These are phyloP conservation scores for Diogma glabrata DNA, from an alignment of 2,888 invertebrate species.

Conservation along the genomic window DNA sequence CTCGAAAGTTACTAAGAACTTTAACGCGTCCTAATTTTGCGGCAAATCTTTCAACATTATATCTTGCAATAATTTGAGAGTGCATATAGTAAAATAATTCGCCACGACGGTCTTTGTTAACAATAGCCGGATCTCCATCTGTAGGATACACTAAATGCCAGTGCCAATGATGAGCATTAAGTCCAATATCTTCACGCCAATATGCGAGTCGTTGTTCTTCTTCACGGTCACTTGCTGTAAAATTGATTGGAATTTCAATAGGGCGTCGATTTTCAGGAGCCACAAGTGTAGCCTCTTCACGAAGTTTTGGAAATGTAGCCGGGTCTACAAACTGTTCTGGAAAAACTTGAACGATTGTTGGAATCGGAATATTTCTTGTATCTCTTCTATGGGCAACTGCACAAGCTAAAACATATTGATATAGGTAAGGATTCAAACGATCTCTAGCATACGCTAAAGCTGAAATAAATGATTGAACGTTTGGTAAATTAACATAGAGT, in stretches of 20 bases:
- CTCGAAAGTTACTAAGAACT: constrained; percentile 31
- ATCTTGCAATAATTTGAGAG: constrained; percentile 28
- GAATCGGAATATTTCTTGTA: constrained; percentile 53
- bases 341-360: constrained; percentile 58
- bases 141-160: constrained; percentile 75
- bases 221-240: constrained; percentile 54
- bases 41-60: constrained; percentile 29
- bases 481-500: constrained; percentile 48
- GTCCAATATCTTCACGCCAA: constrained; percentile 70
- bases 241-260: constrained; percentile 54
- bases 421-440: constrained; percentile 9
- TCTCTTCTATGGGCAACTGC: constrained; percentile 36
- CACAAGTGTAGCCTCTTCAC: constrained; percentile 49
- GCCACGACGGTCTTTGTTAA: constrained; percentile 61
- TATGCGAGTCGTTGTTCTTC: constrained; percentile 67
- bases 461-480: constrained; percentile 54
- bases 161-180: constrained; percentile 85
- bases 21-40: constrained; percentile 24
- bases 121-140: constrained; percentile 43
- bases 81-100: constrained; percentile 77
- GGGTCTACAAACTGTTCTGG: constrained; percentile 67
- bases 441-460: constrained; percentile 46
- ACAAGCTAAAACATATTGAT: constrained; percentile 8
- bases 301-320: constrained; percentile 48
- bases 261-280: constrained; percentile 33